Evolutionary conservation across 2,113 vertebrate genomes (phyloP).

Genomic region (Agelaius phoeniceus): DNA sequence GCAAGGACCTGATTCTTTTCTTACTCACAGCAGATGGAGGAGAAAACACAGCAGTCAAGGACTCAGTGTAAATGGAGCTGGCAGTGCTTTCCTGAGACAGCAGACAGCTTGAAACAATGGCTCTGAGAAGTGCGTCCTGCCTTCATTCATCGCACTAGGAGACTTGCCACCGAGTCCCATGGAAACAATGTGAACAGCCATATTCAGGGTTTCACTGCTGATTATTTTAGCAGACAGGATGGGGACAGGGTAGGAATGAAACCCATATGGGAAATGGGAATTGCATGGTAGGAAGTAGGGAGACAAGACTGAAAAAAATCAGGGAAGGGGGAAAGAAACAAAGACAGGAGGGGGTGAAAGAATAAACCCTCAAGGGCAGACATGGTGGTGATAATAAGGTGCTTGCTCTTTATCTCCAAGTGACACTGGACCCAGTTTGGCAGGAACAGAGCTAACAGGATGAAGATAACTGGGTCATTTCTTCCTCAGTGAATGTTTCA

Average conservation of each 20-base stretch:
- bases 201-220: conserved; percentile 56
- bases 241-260: conserved; percentile 60
- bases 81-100: conserved; percentile 41
- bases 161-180: conserved; percentile 33
- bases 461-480: conserved; percentile 56
- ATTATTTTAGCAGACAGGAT: conserved; percentile 71
- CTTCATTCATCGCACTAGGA: conserved; percentile 64
- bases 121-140: conserved; percentile 45
- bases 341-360: conserved; percentile 56
- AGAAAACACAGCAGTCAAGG: conserved; percentile 26
- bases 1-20: background rate
- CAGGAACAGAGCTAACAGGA: conserved; percentile 59
- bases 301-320: conserved; percentile 59
- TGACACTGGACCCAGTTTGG: conserved; percentile 8
- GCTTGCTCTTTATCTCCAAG: conserved; percentile 44
- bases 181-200: conserved; percentile 60
- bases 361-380: conserved; percentile 57
- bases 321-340: conserved; percentile 56
- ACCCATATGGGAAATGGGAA: conserved; percentile 58
- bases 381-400: conserved; percentile 55
- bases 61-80: background rate
- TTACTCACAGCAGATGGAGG: background rate
- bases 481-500: conserved; percentile 15
- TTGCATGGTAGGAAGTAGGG: conserved; percentile 66
- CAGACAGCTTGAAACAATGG: conserved; percentile 62